Base-by-base conservation (phyloP, 2,113 vertebrate species). In the Syngnathus floridae region DNA sequence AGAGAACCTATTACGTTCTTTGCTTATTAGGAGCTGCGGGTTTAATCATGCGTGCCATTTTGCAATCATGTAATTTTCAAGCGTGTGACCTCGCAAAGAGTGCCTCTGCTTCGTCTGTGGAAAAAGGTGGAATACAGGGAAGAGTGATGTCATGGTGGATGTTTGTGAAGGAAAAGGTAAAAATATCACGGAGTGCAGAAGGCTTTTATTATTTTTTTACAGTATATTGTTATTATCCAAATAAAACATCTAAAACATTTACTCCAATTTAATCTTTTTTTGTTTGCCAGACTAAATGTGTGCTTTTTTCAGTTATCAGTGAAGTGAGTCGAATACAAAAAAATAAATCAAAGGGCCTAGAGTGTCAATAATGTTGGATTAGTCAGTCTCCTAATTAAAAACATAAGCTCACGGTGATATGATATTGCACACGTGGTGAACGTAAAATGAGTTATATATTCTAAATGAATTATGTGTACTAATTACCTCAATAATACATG, bases 51-150 rank as follows among this genome's bases (percentile, higher is more conserved):
- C 63, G 75, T 74, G 74, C 7, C 19, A 74, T 79, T 87, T 77
- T 77, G 77, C 73, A 86, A 83, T 86, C 71, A 81, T 84, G 79
- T 83, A 52, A 81, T 84, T 84, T 73, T 38, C 43, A 54, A 60
- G 35, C 37, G 68, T 46, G 41, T 46, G 40, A 31, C 19, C n/a
- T 40, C 4, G 16, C 26, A 16, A 38, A 46, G 65, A 71, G 61
- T 7, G 19, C 4, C 21, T 73, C 54, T 56, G 26, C 54, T 31
- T 35, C 22, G 48, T 46, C 16, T 71, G 58, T 31, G 21, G 2
- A 55, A 55, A 54, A 26, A 54, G 26, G 26, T 4, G 4, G 26
- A 54, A 54, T 1, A 31, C 4, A 26, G 8, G 21, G 56, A 59
- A 52, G 48, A 21, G 14, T 64, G 46, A 36, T 64, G 62, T 62